Base-by-base conservation (phyloP, 2,888 invertebrate species). In the Strigamia maritima region DNA sequence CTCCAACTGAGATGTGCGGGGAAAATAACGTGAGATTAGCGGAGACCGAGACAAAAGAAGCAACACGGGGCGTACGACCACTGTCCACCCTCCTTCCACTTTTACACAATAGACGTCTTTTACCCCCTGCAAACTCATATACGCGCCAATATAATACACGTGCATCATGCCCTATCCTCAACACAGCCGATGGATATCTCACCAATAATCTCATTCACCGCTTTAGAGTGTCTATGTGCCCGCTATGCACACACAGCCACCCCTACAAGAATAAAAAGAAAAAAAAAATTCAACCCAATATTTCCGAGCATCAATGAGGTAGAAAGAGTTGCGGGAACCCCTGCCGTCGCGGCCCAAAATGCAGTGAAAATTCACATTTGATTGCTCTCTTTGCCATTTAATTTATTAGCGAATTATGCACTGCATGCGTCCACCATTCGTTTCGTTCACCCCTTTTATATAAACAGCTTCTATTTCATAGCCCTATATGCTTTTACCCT, bases 331-430 rank as follows among this genome's bases (percentile, higher is more conserved):
- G 60, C 60, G 60, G 60, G 60, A 65, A 65, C 60, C 60, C 60
- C 60, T 24, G 24, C 60, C 12, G 60, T 19, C 12, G 60, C 60
- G 12, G 24, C 60, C 60, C 60, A 65, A 65, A 65, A 65, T 12
- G 22, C 60, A 22, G 60, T 65, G 60, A 65, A 65, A 65, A 65
- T 65, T 65, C 60, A 19, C 60, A 65, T 31, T 75, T 75, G 75
- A 75, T 75, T 75, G 75, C 75, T 31, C 75, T 75, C 38, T 75
- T 75, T 75, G 38, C 38, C 75, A 38, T 35, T 38, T 75, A 75
- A 75, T 75, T 75, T 75, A 75, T 75, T 75, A 35, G 75, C 75
- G 75, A 75, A 75, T 75, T 75, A 75, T 75, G 75, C 75, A 38
- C 60, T 65, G 60, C 60, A 24, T 65, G 60, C 60, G 60, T 65